Conservation (phyloP, 2,113 vertebrate species). For the Pollachius pollachius region DNA sequence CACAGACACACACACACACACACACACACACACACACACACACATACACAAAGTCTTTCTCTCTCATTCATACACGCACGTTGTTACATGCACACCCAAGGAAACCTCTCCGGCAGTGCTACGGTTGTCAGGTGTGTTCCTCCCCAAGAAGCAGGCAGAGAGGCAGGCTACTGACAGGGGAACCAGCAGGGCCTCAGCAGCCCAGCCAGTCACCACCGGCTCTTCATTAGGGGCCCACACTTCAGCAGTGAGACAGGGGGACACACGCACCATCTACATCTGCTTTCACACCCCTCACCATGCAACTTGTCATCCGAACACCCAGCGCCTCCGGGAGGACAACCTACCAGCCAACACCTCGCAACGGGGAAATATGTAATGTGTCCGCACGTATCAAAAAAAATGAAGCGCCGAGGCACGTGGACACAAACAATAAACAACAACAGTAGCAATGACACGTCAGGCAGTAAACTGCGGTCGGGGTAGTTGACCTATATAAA, state of each 20-base stretch:
- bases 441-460: neutral
- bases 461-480: slow-evolving; percentile 42
- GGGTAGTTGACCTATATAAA: slow-evolving; percentile 70
- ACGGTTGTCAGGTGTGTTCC: slow-evolving; percentile 10
- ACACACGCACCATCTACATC: slow-evolving; percentile 7
- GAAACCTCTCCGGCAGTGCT: slow-evolving; percentile 25
- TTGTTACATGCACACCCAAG: slow-evolving; percentile 8
- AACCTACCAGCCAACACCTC: neutral
- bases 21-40: too few relatives aligned
- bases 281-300: slow-evolving; percentile 11
- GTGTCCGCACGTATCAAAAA: too few relatives aligned
- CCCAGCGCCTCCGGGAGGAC: slow-evolving; percentile 5
- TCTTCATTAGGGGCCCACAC: slow-evolving; percentile 10
- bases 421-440: neutral
- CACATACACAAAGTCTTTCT: too few relatives aligned
- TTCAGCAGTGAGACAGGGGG: slow-evolving; percentile 11
- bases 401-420: slow-evolving; percentile 19
- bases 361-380: neutral
- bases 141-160: slow-evolving; percentile 25
- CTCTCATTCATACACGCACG: too few relatives aligned
- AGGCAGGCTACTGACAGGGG: slow-evolving; percentile 37
- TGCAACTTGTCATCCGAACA: slow-evolving; percentile 4
- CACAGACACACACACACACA: too few relatives aligned
- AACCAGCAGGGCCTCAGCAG: slow-evolving; percentile 20
- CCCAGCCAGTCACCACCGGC: slow-evolving; percentile 22